phyloP scores from a whole-genome alignment of 2,797 vertebrate species.

The Momotus momota region DNA sequence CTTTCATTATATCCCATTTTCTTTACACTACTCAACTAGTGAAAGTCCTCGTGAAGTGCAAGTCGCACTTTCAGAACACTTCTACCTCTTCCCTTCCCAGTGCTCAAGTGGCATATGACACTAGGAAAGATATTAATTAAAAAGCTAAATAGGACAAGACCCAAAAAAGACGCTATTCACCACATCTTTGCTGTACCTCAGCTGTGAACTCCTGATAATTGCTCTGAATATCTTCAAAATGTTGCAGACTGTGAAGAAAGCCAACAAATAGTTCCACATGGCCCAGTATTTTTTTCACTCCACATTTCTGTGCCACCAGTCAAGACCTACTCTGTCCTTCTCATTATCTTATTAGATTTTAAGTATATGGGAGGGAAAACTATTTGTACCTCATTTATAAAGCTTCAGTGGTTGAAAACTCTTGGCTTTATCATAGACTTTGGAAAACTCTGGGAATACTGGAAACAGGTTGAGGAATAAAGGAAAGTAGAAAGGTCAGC shows the following conservation, averaged over 20 bases:
- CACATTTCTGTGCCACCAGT: background rate
- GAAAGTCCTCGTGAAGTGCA: background rate
- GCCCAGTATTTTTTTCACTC: background rate
- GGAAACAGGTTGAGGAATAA: background rate
- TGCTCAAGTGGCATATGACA: accelerated
- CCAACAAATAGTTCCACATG: accelerated
- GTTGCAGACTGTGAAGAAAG: background rate
- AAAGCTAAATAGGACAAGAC: background rate
- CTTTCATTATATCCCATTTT: background rate
- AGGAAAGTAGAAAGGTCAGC: background rate
- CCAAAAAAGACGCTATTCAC: background rate
- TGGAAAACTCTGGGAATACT: background rate
- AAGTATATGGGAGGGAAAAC: background rate
- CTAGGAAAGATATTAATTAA: background rate
- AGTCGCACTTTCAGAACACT: background rate
- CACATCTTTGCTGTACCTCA: background rate
- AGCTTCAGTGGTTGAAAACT: background rate
- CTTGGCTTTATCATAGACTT: background rate
- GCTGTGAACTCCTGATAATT: background rate
- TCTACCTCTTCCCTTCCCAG: background rate
- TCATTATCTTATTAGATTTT: background rate
- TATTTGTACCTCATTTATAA: background rate
- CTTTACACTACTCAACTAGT: background rate
- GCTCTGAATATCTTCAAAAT: background rate
- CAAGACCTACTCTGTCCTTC: background rate